These are phyloP conservation scores for Boulengeromyrus knoepffleri DNA, from an alignment of 2,113 vertebrate species.

Conservation along the genomic window DNA sequence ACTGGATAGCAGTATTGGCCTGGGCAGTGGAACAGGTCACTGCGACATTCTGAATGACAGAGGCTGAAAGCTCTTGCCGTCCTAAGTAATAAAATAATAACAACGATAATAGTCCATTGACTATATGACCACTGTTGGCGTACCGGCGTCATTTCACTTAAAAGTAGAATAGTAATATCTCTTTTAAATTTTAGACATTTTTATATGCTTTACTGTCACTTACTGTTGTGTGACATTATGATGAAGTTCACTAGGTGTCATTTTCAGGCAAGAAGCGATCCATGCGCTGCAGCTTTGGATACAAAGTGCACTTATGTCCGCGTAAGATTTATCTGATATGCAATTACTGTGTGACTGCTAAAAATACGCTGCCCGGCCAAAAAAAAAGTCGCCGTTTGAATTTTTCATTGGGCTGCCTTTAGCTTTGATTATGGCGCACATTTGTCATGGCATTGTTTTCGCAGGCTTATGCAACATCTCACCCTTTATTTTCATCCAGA, in stretches of 20 bases:
- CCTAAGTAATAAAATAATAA: background rate
- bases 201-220: background rate
- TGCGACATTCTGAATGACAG: background rate
- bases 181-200: background rate
- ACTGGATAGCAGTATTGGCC: background rate
- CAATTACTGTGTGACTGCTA: background rate
- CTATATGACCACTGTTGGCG: background rate
- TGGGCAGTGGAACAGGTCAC: background rate
- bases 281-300: background rate
- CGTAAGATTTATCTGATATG: background rate
- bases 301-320: background rate
- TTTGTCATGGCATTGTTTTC: too few relatives aligned
- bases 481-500: too few relatives aligned
- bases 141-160: background rate
- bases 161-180: background rate
- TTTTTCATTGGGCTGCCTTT: too few relatives aligned
- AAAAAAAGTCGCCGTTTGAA: too few relatives aligned
- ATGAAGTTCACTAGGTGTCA: background rate
- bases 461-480: too few relatives aligned
- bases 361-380: background rate
- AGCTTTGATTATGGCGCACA: too few relatives aligned
- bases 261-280: background rate
- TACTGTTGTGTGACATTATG: background rate
- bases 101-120: background rate
- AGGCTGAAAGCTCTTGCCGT: background rate